phyloP scores from a whole-genome alignment of 2,797 vertebrate species.

The Anguilla pacifica region DNA sequence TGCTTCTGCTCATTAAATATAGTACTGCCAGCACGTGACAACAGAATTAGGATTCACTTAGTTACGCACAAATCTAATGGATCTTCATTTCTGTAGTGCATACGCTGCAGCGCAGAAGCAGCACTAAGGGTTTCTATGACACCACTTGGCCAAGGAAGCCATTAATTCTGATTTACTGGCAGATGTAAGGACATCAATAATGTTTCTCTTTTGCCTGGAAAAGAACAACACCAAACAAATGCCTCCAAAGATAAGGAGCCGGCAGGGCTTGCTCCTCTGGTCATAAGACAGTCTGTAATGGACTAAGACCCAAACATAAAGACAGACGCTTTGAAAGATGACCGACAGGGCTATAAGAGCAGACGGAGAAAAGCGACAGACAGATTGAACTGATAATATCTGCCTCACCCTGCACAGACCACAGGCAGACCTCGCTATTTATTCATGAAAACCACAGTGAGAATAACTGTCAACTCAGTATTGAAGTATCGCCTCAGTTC shows the following conservation, averaged over 20 bases:
- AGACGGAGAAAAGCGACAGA: background rate
- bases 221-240: background rate
- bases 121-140: background rate
- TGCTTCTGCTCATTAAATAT: background rate
- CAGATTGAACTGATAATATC: background rate
- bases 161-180: constrained; percentile 15
- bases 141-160: background rate
- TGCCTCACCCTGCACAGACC: background rate
- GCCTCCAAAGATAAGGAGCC: background rate
- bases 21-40: background rate
- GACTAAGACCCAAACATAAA: background rate
- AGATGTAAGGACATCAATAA: background rate
- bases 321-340: background rate
- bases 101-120: background rate
- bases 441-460: background rate
- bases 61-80: background rate
- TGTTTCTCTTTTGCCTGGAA: background rate
- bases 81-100: constrained; percentile 1
- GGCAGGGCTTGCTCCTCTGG: background rate
- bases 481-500: background rate
- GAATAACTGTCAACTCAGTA: background rate
- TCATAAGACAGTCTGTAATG: background rate
- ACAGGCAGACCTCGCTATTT: background rate
- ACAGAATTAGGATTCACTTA: constrained; percentile 16
- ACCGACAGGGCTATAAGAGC: background rate